Evolutionary conservation across 2,113 vertebrate genomes (phyloP), one percentile per base, ranked within the genome.

Genomic region (Anhinga rufa): DNA sequence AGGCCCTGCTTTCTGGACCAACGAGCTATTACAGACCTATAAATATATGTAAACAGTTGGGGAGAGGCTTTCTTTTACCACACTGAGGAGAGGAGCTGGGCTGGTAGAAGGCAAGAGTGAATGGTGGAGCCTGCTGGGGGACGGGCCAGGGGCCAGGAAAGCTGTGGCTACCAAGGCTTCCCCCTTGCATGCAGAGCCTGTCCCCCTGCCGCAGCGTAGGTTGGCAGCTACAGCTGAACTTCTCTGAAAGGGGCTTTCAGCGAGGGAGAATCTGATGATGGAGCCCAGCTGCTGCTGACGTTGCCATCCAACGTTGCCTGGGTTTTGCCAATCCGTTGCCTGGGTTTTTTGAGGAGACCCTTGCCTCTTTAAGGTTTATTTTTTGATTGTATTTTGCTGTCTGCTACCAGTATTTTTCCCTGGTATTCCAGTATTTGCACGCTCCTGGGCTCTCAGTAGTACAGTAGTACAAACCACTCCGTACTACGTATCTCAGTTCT

Each of bases 131-230:
- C 3, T 36, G 57, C 40, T 42, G 10, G 44, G 44, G 26, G 15
- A 24, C 40, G 49, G 46, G 46, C 52, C 34, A 38, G 42, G 31
- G 44, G n/a, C 28, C 62, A 91, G 64, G 48, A 62, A 26, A 52
- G 26, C 20, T 1, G 6, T 14, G 36, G 58, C 52, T 54, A 31
- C 49, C 70, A 26, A 51, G 71, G 36, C 22, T 80, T 52, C 24
- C 34, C 31, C 52, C 18, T 7, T 4, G 7, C 40, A 49, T 1
- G 2, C 34, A 72, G 32, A 71, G 58, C 64, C 61, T 7, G 7
- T 19, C 46, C 10, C 6, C 42, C 28, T 0, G 0, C 1, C 0
- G 36, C 58, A 48, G 29, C 2, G 3, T 1, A 16, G 25, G 52
- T 16, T 52, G 57, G 87, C 70, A 82, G 32, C 65, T 77, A 8